A percentile compares a stretch with the other conserved stretches of the same genome.
These are phyloP conservation scores for Cheilosia soror DNA, from an alignment of 2,888 invertebrate species.

Conservation along the genomic window DNA sequence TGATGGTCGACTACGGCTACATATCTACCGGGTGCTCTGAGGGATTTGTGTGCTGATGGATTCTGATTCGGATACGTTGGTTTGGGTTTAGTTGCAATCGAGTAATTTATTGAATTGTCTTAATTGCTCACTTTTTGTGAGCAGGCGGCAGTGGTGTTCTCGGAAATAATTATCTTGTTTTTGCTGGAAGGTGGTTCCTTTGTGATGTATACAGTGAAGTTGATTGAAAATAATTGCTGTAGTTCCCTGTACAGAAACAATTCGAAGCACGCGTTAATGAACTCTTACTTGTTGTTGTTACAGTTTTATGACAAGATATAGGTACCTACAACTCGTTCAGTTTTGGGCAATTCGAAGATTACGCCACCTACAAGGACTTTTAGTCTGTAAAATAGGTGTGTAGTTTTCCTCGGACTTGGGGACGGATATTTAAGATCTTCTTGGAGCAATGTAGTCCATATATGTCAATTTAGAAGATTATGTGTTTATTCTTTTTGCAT, in stretches of 20 bases:
- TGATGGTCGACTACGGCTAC: neutral
- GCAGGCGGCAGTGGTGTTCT: conserved; percentile 23
- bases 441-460: too few relatives aligned
- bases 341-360: too few relatives aligned
- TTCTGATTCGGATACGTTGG: conserved; percentile 44
- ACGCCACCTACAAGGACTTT: too few relatives aligned
- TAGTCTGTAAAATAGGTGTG: too few relatives aligned
- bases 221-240: conserved; percentile 12
- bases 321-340: too few relatives aligned
- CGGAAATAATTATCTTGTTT: conserved; percentile 36
- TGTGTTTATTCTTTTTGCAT: too few relatives aligned
- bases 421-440: too few relatives aligned
- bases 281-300: neutral
- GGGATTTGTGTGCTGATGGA: conserved; percentile 32
- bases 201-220: neutral
- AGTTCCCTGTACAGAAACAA: neutral
- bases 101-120: conserved; percentile 42
- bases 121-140: conserved; percentile 63
- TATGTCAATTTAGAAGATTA: too few relatives aligned
- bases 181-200: neutral
- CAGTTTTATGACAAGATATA: neutral
- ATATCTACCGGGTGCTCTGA: neutral
- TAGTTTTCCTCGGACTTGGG: too few relatives aligned
- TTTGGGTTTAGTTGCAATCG: conserved; percentile 27
- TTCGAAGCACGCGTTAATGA: neutral